A percentile compares a stretch with the other conserved stretches of the same genome.
These are phyloP conservation scores for Saccostrea echinata DNA, from an alignment of 1,140 invertebrate genomes.

Conservation along the genomic window DNA sequence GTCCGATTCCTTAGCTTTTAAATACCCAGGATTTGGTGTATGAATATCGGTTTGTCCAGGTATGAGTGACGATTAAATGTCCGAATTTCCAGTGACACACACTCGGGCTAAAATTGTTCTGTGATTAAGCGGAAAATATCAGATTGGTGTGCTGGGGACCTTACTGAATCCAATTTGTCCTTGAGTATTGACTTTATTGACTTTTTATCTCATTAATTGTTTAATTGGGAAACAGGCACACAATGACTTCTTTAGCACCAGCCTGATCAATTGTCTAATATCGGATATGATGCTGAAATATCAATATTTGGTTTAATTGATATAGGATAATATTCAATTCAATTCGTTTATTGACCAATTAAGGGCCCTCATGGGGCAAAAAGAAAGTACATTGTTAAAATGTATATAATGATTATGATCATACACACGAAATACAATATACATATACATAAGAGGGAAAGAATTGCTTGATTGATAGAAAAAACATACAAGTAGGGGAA, in stretches of 20 bases:
- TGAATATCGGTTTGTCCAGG: not conserved
- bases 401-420: too few species aligned
- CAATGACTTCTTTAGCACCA: not conserved
- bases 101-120: not conserved
- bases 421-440: too few species aligned
- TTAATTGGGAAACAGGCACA: not conserved
- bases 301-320: not conserved
- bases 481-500: too few species aligned
- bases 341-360: too few species aligned
- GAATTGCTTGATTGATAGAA: too few species aligned
- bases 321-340: not conserved
- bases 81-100: conserved; percentile 10
- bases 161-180: not conserved
- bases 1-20: not conserved
- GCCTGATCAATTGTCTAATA: not conserved
- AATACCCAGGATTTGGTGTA: not conserved
- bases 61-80: conserved; percentile 12
- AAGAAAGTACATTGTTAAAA: too few species aligned
- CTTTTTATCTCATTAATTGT: conserved; percentile 14
- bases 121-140: not conserved
- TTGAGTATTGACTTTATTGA: not conserved
- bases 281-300: conserved; percentile 7
- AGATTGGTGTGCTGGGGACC: not conserved
- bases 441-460: too few species aligned
- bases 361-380: too few species aligned